Conservation (phyloP, 1,140 invertebrate genomes). For the Ceratosolen fusciceps region DNA sequence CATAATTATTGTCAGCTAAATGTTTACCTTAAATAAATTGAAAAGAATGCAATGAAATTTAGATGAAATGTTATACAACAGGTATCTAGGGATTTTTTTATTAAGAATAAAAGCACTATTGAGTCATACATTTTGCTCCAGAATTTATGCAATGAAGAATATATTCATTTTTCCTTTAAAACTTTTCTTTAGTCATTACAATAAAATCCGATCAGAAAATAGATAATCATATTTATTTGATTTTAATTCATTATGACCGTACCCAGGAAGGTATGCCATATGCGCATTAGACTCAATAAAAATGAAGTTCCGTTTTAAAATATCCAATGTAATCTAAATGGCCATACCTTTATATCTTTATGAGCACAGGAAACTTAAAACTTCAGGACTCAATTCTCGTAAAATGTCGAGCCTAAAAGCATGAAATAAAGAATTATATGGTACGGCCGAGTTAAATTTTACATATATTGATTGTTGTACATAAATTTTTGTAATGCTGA, state of each 20-base stretch:
- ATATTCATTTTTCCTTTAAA: neutral
- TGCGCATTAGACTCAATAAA: neutral
- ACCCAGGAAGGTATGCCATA: neutral
- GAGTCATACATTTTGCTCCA: neutral
- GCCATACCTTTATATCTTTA: neutral
- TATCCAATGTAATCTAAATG: slow-evolving; percentile 6
- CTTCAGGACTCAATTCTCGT: neutral
- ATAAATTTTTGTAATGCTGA: neutral
- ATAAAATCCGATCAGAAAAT: neutral
- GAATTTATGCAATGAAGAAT: neutral
- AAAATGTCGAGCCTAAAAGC: neutral
- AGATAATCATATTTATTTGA: slow-evolving; percentile 9
- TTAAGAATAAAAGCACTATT: neutral
- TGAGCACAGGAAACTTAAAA: neutral
- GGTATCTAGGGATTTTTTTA: neutral
- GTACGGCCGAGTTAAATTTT: neutral
- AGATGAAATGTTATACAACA: neutral
- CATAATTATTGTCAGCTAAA: no score
- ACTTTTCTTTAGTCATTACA: neutral
- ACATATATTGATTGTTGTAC: neutral
- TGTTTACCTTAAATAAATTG: neutral
- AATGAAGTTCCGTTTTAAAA: slow-evolving; percentile 1
- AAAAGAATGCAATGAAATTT: neutral
- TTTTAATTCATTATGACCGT: neutral
- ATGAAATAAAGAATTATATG: neutral